Base-by-base conservation (phyloP, 2,797 vertebrate species). In the Peromyscus attwateri region DNA sequence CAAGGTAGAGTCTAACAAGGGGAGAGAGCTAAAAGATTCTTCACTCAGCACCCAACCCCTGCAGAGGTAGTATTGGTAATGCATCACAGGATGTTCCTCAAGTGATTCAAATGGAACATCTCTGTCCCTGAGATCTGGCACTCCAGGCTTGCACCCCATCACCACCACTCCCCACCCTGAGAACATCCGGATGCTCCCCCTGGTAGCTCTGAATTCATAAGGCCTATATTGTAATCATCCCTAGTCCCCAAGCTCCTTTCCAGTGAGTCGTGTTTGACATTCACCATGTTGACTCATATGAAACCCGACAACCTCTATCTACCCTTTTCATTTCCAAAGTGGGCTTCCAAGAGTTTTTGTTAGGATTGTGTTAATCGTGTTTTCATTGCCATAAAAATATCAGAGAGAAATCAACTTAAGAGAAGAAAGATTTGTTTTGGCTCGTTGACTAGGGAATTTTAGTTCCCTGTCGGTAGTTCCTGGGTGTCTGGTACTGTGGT, bases 1-100 rank as follows among this genome's bases (percentile, higher is more conserved):
- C 95, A 96, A 96, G 97, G 92, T 75, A 68, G 92, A 97, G 95
- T 87, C 93, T 93, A 85, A 95, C 92, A 64, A 73, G 85, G 66
- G 87, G 46, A 75, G 79, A 19, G 11, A 31, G 17, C 29, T 5
- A 14, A 29, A 88, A 75, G 75, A 52, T 29, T 75, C 29, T 49
- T 75, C 29, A 77, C 37, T 87, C 7, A 85, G 84, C 55, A 82
- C 49, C 68, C 93, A 91, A 10, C 10, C 37, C 10, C 2, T 7
- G 14, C 60, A 3, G 21, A 77, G 7, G 3, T 7, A 23, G 17
- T 0, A 2, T 40, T 46, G 23, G 31, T 49, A 57, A 57, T 14
- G 10, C 57, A 49, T 89, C 40, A 14, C 34, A 76, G 49, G 23
- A 16, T 92, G 40, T 60, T 31, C 76, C 23, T 82, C 68, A 11